Evolutionary conservation across 2,113 vertebrate species (phyloP).

Genomic region (Ornithorhynchus anatinus): DNA sequence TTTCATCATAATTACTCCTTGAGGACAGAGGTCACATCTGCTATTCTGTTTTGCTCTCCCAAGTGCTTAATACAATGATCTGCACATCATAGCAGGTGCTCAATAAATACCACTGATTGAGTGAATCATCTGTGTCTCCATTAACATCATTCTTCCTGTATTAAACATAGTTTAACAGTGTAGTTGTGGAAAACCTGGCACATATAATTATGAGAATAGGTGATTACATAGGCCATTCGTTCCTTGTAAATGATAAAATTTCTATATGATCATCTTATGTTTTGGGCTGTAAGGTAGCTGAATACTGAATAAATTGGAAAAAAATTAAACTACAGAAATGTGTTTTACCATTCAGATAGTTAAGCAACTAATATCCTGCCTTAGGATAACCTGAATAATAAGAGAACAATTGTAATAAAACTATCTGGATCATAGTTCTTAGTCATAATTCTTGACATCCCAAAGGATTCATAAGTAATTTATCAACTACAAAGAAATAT

Average conservation of each 20-base stretch:
- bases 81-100: no score
- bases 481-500: not conserved
- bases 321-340: constrained; percentile 54
- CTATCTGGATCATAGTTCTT: no score
- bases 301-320: constrained; percentile 22
- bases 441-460: not conserved
- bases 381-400: constrained; percentile 22
- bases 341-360: constrained; percentile 51
- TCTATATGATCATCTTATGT: constrained; percentile 20
- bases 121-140: no score
- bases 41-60: no score
- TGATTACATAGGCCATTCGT: not conserved
- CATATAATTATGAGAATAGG: constrained; percentile 24
- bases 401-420: constrained; percentile 40
- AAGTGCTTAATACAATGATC: no score
- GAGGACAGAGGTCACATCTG: no score
- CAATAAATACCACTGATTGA: no score
- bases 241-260: constrained; percentile 29
- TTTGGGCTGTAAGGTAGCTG: not conserved
- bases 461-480: not conserved
- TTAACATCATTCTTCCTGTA: no score
- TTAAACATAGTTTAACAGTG: no score
- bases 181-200: no score
- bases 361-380: constrained; percentile 32
- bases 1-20: no score